phyloP scores from a whole-genome alignment of 2,113 vertebrate species.

The Solenodon paradoxus region DNA sequence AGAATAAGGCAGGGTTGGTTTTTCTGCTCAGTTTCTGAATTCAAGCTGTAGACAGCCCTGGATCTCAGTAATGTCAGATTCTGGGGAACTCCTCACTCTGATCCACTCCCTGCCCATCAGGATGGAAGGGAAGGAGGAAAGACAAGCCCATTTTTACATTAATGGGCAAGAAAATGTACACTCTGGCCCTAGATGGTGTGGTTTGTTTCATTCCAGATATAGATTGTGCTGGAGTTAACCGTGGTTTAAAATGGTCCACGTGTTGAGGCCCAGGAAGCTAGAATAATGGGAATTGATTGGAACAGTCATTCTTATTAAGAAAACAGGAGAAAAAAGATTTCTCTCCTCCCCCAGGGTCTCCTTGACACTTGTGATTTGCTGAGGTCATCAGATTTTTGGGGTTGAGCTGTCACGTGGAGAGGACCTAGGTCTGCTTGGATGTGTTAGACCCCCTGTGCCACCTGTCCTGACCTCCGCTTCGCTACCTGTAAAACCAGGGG shows the following conservation, averaged over 20 bases:
- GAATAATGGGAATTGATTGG: conserved; percentile 56
- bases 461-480: conserved; percentile 30
- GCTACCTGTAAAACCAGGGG: not conserved
- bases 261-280: not conserved
- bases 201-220: not conserved
- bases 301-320: conserved; percentile 18
- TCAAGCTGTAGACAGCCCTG: conserved; percentile 35
- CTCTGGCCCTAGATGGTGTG: not conserved
- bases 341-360: not conserved
- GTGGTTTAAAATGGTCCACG: not conserved
- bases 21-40: conserved; percentile 62
- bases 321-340: not conserved
- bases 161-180: conserved; percentile 6
- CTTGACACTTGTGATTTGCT: not conserved
- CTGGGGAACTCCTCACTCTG: conserved; percentile 46
- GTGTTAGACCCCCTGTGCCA: not conserved
- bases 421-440: not conserved
- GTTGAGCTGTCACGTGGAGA: not conserved
- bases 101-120: not conserved
- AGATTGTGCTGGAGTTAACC: not conserved
- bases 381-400: not conserved
- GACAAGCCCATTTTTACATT: conserved; percentile 42
- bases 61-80: conserved; percentile 42
- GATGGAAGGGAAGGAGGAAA: conserved; percentile 45
- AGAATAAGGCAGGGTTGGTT: conserved; percentile 42